phyloP scores from a whole-genome alignment of 1,140 invertebrate species.

The Agrilus planipennis region DNA sequence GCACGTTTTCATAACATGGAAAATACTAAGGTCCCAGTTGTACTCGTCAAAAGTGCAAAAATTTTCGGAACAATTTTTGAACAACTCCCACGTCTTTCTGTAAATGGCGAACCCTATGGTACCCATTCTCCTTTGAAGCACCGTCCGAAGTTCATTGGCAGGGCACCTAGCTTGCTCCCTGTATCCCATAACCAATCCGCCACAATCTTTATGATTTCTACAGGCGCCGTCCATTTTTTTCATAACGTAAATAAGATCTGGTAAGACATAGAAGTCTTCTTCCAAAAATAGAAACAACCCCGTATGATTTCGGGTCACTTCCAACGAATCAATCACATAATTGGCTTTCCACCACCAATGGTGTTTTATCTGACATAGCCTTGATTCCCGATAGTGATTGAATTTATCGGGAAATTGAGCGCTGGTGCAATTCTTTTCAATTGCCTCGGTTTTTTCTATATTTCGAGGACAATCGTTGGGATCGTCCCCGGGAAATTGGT shows the following conservation, averaged over 20 bases:
- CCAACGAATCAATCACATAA: not conserved
- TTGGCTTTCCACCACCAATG: constrained; percentile 4
- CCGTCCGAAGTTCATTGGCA: too few species aligned
- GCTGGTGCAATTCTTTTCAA: not conserved
- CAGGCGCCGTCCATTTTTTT: constrained; percentile 43
- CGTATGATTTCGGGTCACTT: constrained; percentile 16
- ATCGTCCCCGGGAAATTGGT: constrained; percentile 1
- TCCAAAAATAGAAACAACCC: constrained; percentile 62
- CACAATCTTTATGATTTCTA: too few species aligned
- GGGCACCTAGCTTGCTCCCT: too few species aligned
- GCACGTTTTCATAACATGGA: too few species aligned
- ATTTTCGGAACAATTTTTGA: not conserved
- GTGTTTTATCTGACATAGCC: not conserved
- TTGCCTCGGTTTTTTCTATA: not conserved
- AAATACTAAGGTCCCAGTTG: too few species aligned
- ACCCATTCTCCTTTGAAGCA: not conserved
- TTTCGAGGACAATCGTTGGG: not conserved
- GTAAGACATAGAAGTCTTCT: constrained; percentile 73
- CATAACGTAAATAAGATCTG: constrained; percentile 66
- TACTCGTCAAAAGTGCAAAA: constrained; percentile 2
- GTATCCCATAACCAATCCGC: too few species aligned
- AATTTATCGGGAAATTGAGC: not conserved
- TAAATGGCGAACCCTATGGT: not conserved
- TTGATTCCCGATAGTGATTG: not conserved
- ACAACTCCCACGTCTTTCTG: not conserved